Percentiles rank a stretch among this genome's conserved stretches.
Conservation (phyloP, 2,113 vertebrate species). For the Parus major region DNA sequence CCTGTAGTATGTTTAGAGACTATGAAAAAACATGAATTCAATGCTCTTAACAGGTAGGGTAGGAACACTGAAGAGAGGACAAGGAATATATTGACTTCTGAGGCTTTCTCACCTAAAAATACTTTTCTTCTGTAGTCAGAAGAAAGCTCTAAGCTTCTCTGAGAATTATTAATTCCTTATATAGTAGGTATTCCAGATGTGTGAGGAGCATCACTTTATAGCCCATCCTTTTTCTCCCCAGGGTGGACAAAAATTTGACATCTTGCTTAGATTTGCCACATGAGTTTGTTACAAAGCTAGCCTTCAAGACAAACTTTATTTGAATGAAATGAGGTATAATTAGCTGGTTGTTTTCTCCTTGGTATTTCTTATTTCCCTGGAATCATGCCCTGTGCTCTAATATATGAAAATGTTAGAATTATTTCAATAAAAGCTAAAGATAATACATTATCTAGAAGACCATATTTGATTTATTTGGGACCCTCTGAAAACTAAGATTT, state of each 20-base stretch:
- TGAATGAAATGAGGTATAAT: neutral
- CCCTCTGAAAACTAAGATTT: neutral
- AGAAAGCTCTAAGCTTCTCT: neutral
- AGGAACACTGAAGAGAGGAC: neutral
- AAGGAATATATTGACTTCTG: neutral
- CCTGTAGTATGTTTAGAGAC: neutral
- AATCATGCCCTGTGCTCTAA: neutral
- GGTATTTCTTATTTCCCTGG: neutral
- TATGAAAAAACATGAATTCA: neutral
- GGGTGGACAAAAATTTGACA: neutral
- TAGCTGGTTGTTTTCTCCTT: neutral
- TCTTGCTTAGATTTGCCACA: neutral
- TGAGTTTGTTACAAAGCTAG: neutral
- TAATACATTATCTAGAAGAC: neutral
- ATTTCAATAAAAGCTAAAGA: neutral
- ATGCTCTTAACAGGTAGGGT: fast-evolving
- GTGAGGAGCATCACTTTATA: neutral
- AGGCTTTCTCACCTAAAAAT: neutral
- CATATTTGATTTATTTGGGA: neutral
- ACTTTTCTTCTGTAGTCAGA: neutral
- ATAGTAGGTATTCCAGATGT: neutral
- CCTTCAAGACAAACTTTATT: neutral
- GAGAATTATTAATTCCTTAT: neutral
- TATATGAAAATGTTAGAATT: neutral
- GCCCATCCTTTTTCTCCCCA: neutral